Conservation (phyloP, 2,888 invertebrate genomes). For the Cistogaster globosa region DNA sequence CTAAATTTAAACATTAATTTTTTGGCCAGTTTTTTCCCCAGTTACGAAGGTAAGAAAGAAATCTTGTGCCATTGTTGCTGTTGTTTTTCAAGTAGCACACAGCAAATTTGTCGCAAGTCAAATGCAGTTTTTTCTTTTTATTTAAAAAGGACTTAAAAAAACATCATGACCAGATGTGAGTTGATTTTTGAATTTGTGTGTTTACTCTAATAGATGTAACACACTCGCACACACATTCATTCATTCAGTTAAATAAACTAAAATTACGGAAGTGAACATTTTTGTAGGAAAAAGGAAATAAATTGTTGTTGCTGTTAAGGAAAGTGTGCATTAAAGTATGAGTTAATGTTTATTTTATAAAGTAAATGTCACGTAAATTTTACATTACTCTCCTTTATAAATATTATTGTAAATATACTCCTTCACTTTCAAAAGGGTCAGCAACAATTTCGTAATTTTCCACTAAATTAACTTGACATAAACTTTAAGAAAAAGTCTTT, state of each 20-base stretch:
- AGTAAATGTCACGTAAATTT: constrained; percentile 72
- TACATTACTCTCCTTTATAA: constrained; percentile 67
- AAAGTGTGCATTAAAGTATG: constrained; percentile 24
- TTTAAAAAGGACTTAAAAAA: constrained; percentile 65
- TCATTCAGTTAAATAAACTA: constrained; percentile 8
- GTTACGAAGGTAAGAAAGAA: constrained; percentile 63
- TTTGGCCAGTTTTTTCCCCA: constrained; percentile 28
- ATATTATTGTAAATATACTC: constrained; percentile 64
- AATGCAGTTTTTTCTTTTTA: constrained; percentile 67
- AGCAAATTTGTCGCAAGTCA: constrained; percentile 70
- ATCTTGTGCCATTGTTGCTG: constrained; percentile 19
- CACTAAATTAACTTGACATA: constrained; percentile 73
- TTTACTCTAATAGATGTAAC: constrained; percentile 35
- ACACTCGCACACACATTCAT: neutral
- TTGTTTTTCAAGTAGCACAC: constrained; percentile 60
- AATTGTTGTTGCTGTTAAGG: constrained; percentile 50
- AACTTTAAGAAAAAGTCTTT: constrained; percentile 36
- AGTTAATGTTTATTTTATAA: constrained; percentile 66
- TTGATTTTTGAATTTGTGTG: constrained; percentile 67
- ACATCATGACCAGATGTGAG: constrained; percentile 66
- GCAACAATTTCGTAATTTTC: constrained; percentile 73
- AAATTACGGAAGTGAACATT: constrained; percentile 60
- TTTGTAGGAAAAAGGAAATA: constrained; percentile 59
- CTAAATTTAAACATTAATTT: constrained; percentile 50
- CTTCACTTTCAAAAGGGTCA: constrained; percentile 63